These are phyloP conservation scores for Myiothlypis coronata DNA, from an alignment of 2,797 vertebrate species.

Conservation along the genomic window DNA sequence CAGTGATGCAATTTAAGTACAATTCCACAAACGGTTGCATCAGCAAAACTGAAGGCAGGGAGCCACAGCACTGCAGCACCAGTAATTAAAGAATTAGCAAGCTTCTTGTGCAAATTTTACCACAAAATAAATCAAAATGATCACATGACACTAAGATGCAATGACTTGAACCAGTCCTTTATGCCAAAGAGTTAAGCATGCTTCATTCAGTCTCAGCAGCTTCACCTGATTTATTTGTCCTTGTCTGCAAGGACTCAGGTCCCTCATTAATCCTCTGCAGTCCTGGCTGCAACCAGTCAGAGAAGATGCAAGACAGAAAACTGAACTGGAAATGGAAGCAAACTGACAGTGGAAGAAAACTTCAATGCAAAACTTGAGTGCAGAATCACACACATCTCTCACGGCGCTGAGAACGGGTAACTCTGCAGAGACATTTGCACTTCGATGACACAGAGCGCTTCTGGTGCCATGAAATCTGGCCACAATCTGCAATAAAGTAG, in stretches of 20 bases:
- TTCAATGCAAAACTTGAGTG: not conserved
- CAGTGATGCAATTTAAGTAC: not conserved
- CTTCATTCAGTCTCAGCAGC: not conserved
- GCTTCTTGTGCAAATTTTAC: not conserved
- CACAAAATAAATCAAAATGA: not conserved
- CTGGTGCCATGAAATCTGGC: not conserved
- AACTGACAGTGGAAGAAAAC: not conserved
- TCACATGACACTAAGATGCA: not conserved
- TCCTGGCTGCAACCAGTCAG: not conserved
- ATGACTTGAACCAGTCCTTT: not conserved
- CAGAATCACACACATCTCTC: not conserved
- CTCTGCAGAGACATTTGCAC: not conserved
- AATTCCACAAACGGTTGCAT: not conserved
- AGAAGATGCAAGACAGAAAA: not conserved
- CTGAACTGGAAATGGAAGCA: not conserved
- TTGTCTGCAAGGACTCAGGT: not conserved
- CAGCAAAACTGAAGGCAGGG: not conserved
- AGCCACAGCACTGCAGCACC: not conserved
- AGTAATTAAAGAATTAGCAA: not conserved
- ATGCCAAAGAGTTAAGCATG: not conserved
- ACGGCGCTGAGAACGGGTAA: not conserved
- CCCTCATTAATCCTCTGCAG: not conserved
- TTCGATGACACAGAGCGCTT: not conserved
- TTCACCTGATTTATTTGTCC: not conserved
- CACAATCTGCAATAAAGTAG: not conserved